Conservation (phyloP, 2,888 invertebrate species). For the Meloe dianella region DNA sequence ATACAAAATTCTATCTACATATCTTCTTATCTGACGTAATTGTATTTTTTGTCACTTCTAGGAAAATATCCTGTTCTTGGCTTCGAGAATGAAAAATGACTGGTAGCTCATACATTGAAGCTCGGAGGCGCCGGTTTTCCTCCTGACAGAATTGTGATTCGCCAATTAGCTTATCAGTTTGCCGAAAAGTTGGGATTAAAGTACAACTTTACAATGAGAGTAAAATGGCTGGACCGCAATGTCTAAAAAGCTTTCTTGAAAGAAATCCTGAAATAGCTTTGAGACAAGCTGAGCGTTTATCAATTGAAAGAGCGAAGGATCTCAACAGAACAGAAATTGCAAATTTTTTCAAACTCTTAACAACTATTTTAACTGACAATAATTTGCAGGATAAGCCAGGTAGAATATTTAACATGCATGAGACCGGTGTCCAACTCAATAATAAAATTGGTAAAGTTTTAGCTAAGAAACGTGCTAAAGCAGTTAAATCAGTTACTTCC, state of each 20-base stretch:
- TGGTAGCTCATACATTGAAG: conserved; percentile 20
- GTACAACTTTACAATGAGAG: not conserved
- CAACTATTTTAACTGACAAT: conserved; percentile 22
- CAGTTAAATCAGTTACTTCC: conserved; percentile 25
- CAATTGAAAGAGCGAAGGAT: no score
- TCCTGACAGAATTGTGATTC: conserved; percentile 7
- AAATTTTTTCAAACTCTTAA: conserved; percentile 8
- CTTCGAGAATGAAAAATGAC: conserved; percentile 15
- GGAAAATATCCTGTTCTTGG: no score
- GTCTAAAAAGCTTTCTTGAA: no score
- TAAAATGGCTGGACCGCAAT: no score
- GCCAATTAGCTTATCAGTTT: conserved; percentile 21
- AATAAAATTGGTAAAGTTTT: conserved; percentile 26
- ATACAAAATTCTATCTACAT: no score
- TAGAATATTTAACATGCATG: conserved; percentile 16
- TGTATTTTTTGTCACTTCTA: no score
- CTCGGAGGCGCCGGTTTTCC: conserved; percentile 19
- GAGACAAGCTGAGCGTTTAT: no score
- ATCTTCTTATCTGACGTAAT: no score
- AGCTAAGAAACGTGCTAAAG: conserved; percentile 23
- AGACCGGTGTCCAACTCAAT: conserved; percentile 23
- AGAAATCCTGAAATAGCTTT: no score
- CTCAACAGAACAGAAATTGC: conserved; percentile 26
- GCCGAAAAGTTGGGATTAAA: conserved; percentile 15
- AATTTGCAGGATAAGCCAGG: conserved; percentile 34